phyloP scores from a whole-genome alignment of 2,797 vertebrate genomes.

The Aselliscus stoliczkanus region DNA sequence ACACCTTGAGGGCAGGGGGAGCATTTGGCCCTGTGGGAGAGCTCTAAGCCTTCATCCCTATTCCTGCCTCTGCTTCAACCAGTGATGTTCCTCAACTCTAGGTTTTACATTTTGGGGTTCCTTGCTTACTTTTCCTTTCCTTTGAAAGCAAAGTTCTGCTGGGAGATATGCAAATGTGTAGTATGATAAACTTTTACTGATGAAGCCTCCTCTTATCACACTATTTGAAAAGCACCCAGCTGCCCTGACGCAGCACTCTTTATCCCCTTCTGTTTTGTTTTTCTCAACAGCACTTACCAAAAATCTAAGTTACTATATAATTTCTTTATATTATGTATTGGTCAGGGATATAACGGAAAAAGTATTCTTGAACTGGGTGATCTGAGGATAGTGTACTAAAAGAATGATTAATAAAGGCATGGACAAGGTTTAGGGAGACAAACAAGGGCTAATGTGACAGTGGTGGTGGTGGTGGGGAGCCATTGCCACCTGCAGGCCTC shows the following conservation, averaged over 20 bases:
- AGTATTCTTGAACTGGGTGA: background rate
- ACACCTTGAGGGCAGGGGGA: background rate
- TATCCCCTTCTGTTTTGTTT: background rate
- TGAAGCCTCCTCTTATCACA: background rate
- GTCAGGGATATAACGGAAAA: background rate
- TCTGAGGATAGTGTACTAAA: background rate
- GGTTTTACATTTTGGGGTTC: background rate
- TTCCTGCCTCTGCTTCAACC: background rate
- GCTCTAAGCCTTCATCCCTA: background rate
- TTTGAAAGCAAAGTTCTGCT: background rate
- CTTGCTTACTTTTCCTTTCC: background rate
- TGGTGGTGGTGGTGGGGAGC: fast-evolving
- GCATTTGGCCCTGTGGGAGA: fast-evolving
- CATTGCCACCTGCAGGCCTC: no score
- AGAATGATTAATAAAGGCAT: background rate
- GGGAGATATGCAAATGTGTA: background rate
- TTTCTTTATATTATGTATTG: background rate
- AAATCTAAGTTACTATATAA: background rate
- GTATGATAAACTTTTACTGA: background rate
- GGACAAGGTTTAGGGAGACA: background rate
- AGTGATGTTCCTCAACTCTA: background rate
- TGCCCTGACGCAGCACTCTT: background rate
- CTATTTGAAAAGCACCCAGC: background rate
- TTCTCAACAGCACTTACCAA: background rate
- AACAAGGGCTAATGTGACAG: background rate